phyloP scores from a whole-genome alignment of 2,888 invertebrate genomes.

The Adelphocoris suturalis region DNA sequence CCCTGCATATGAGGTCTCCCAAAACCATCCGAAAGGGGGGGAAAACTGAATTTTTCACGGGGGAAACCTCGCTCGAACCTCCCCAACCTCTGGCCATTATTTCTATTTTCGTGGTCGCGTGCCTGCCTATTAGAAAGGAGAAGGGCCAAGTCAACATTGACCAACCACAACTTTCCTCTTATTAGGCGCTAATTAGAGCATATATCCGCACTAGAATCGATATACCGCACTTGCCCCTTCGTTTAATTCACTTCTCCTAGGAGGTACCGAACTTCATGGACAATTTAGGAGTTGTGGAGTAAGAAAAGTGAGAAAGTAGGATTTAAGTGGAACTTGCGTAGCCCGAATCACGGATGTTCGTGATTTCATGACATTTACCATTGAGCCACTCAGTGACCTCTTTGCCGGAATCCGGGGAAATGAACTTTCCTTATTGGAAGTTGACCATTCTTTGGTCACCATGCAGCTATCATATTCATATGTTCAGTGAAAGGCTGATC shows the following conservation, averaged over 20 bases:
- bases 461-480: too few relatives aligned
- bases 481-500: too few relatives aligned
- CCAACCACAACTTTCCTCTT: slow-evolving; percentile 41
- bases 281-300: background rate
- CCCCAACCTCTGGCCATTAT: background rate
- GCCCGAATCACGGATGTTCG: too few relatives aligned
- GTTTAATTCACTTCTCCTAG: background rate
- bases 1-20: too few relatives aligned
- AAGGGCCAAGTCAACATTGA: slow-evolving; percentile 26
- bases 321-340: too few relatives aligned
- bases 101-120: slow-evolving; percentile 48
- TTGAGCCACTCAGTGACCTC: too few relatives aligned
- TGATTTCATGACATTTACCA: too few relatives aligned
- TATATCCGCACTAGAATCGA: slow-evolving; percentile 1
- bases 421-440: too few relatives aligned
- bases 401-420: too few relatives aligned
- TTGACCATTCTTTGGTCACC: too few relatives aligned
- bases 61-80: background rate
- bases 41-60: background rate
- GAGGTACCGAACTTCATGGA: background rate
- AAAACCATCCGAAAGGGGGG: background rate
- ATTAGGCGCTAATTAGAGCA: slow-evolving; percentile 15
- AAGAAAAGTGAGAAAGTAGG: too few relatives aligned
- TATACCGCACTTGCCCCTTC: slow-evolving; percentile 3
- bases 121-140: background rate